A percentile compares a stretch with the other conserved stretches of the same genome.
These are phyloP conservation scores for Rhinatrema bivittatum DNA, from an alignment of 2,797 vertebrate genomes.

Conservation along the genomic window DNA sequence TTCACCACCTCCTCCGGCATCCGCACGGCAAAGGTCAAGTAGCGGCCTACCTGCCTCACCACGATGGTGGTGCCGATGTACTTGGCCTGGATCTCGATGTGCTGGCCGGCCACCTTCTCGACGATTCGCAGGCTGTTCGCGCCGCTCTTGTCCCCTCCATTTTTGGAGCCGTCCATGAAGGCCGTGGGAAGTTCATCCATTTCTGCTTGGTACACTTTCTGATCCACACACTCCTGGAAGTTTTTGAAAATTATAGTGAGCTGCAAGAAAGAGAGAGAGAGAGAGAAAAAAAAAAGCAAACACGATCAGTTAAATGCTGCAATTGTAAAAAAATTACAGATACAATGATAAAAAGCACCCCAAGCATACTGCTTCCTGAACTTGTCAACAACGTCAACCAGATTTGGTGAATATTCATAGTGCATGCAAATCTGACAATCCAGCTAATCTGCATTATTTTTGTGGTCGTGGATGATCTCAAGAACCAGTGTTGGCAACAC, in stretches of 20 bases:
- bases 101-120: conserved; percentile 86
- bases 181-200: conserved; percentile 87
- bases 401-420: no score
- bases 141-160: conserved; percentile 83
- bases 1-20: conserved; percentile 94
- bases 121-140: conserved; percentile 85
- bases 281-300: no score
- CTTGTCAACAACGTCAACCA: no score
- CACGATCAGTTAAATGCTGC: no score
- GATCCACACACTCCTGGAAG: conserved; percentile 93
- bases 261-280: conserved; percentile 38
- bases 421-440: no score
- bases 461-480: no score
- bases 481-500: no score
- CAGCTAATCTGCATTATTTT: no score
- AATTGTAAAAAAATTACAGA: no score
- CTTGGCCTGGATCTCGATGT: conserved; percentile 91
- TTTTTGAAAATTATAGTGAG: conserved; percentile 98
- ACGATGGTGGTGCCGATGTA: conserved; percentile 96
- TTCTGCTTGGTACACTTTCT: conserved; percentile 95
- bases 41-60: conserved; percentile 89
- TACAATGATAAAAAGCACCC: no score
- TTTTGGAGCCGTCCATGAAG: conserved; percentile 87
- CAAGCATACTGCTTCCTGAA: no score
- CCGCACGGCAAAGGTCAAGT: conserved; percentile 88